Conservation (phyloP, 2,888 invertebrate species). For the Apantesis nais region DNA sequence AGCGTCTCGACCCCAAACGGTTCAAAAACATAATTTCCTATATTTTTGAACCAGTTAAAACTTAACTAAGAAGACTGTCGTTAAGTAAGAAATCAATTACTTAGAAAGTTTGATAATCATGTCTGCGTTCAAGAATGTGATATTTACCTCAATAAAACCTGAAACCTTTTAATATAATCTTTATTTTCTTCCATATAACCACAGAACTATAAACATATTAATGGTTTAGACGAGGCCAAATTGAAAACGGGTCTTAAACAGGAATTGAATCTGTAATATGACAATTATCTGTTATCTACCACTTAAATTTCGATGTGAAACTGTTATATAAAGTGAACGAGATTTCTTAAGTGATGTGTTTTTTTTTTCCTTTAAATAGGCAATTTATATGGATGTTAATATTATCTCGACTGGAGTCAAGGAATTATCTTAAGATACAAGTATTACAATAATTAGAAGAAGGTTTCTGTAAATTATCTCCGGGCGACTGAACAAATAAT, state of each 20-base stretch:
- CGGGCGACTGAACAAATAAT: background rate
- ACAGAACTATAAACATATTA: conserved; percentile 23
- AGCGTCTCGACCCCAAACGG: too few species aligned
- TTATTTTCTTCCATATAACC: conserved; percentile 9
- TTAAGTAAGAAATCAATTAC: conserved; percentile 1
- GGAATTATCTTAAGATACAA: background rate
- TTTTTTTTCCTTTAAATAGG: background rate
- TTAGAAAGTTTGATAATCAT: conserved; percentile 9
- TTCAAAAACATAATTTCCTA: too few species aligned
- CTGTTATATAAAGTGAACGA: conserved; percentile 55
- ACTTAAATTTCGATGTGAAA: conserved; percentile 61
- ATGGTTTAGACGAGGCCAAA: conserved; percentile 69
- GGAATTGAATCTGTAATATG: conserved; percentile 66
- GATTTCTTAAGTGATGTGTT: conserved; percentile 45
- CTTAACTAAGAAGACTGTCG: too few species aligned
- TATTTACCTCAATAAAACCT: conserved; percentile 2
- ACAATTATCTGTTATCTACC: conserved; percentile 76
- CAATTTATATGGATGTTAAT: background rate
- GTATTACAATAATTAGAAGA: background rate
- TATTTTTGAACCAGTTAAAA: too few species aligned
- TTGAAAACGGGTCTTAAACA: conserved; percentile 67
- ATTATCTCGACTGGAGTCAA: too few species aligned
- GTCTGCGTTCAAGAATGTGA: background rate
- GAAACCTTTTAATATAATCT: conserved; percentile 16
- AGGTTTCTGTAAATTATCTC: background rate